Evolutionary conservation across 2,888 invertebrate genomes (phyloP).

Genomic region (Ornithoptera priamus): DNA sequence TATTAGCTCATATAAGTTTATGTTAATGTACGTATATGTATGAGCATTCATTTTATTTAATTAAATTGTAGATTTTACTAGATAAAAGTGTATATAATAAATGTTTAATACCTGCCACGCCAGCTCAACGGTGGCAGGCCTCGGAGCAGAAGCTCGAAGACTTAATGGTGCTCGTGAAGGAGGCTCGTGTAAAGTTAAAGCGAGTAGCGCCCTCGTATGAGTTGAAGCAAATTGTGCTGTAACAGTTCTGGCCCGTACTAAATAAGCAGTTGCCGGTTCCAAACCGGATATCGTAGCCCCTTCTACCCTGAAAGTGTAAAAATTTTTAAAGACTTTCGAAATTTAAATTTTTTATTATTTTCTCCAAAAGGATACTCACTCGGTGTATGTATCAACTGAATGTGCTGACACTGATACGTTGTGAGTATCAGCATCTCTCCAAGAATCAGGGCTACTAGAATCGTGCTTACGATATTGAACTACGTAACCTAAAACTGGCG

Average conservation of each 20-base stretch:
- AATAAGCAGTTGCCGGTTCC: constrained; percentile 71
- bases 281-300: constrained; percentile 68
- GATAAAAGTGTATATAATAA: not conserved
- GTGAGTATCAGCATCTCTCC: constrained; percentile 79
- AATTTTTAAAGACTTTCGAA: not conserved
- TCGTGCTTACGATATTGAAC: constrained; percentile 85
- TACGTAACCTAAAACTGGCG: constrained; percentile 87
- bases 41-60: not conserved
- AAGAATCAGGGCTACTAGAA: constrained; percentile 73
- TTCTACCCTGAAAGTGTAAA: constrained; percentile 51
- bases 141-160: constrained; percentile 64
- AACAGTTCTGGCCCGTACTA: constrained; percentile 68
- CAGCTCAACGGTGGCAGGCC: constrained; percentile 64
- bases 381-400: constrained; percentile 55
- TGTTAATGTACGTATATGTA: not conserved
- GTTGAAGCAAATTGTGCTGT: constrained; percentile 72
- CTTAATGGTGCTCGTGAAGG: constrained; percentile 66
- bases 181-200: constrained; percentile 69
- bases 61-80: not conserved
- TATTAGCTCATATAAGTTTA: no score
- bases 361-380: constrained; percentile 49
- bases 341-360: not conserved
- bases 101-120: constrained; percentile 61
- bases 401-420: constrained; percentile 77
- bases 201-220: constrained; percentile 67